phyloP scores from a whole-genome alignment of 2,113 vertebrate species.

The Cinclus cinclus region DNA sequence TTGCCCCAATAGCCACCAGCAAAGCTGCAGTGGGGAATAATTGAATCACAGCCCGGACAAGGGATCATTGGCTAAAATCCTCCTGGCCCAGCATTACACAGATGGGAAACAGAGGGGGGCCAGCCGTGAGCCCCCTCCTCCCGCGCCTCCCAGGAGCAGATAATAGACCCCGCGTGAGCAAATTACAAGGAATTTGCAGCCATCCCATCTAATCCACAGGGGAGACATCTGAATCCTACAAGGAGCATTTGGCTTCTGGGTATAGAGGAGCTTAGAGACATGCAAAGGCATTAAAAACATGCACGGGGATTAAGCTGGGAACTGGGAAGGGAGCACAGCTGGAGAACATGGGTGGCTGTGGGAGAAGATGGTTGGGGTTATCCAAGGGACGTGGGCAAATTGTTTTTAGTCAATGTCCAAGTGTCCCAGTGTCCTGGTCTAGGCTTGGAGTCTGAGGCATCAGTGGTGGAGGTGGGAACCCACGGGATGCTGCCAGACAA shows the following conservation, averaged over 20 bases:
- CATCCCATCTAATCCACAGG: constrained; percentile 14
- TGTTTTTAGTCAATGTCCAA: neutral
- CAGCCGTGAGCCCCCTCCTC: neutral
- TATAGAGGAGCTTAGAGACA: constrained; percentile 18
- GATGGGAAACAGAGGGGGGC: neutral
- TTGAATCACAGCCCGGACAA: neutral
- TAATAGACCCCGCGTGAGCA: neutral
- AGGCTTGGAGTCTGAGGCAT: neutral
- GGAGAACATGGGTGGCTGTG: neutral
- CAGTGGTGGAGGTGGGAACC: neutral
- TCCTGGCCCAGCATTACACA: neutral
- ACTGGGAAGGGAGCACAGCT: constrained; percentile 32
- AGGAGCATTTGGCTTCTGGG: constrained; percentile 21
- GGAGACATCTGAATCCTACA: constrained; percentile 17
- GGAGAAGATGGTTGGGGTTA: neutral
- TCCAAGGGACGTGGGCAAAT: neutral
- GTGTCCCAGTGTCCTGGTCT: neutral
- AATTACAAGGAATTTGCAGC: constrained; percentile 50
- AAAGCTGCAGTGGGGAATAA: neutral
- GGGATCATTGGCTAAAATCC: neutral
- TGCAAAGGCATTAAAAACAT: constrained; percentile 48
- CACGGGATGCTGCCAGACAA: rapidly evolving
- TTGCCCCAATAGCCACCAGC: neutral
- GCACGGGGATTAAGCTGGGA: constrained; percentile 38
- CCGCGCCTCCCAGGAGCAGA: neutral